Conservation (phyloP, 2,113 vertebrate species). For the Vicugna pacos region DNA sequence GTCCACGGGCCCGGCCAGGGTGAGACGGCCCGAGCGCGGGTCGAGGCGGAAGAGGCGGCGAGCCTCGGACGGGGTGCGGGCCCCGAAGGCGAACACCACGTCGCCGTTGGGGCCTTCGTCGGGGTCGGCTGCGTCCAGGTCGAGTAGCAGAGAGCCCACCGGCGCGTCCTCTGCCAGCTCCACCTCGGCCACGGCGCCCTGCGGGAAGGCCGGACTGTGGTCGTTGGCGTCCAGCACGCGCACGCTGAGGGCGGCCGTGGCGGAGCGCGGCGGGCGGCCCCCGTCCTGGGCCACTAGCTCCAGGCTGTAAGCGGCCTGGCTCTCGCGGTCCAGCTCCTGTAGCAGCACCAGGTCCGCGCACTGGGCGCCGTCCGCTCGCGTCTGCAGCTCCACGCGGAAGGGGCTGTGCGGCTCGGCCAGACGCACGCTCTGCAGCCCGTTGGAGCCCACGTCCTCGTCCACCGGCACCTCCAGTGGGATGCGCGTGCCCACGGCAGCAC, state of each 20-base stretch:
- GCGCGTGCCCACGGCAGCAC: slow-evolving; percentile 92
- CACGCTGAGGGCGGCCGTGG: slow-evolving; percentile 92
- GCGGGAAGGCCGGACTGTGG: slow-evolving; percentile 96
- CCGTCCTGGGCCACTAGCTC: slow-evolving; percentile 95
- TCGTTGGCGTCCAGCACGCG: slow-evolving; percentile 96
- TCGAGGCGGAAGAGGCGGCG: slow-evolving; percentile 95
- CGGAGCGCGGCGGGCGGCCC: slow-evolving; percentile 91
- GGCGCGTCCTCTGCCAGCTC: slow-evolving; percentile 94
- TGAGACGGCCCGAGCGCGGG: slow-evolving; percentile 92
- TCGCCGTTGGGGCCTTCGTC: slow-evolving; percentile 96
- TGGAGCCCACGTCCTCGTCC: slow-evolving; percentile 95
- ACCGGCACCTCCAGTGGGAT: slow-evolving; percentile 93
- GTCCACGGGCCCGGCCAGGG: slow-evolving; percentile 91
- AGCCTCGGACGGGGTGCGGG: slow-evolving; percentile 92
- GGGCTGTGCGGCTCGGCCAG: slow-evolving; percentile 94
- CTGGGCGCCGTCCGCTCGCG: slow-evolving; percentile 95
- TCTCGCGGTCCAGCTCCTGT: slow-evolving; percentile 95
- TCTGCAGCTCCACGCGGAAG: slow-evolving; percentile 95
- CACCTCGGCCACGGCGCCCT: slow-evolving; percentile 90
- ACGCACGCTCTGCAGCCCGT: slow-evolving; percentile 95
- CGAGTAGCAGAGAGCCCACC: slow-evolving; percentile 91
- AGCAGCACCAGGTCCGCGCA: slow-evolving; percentile 96
- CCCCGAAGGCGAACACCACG: slow-evolving; percentile 93
- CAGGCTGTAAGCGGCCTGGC: slow-evolving; percentile 91
- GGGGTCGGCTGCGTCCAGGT: slow-evolving; percentile 92